Evolutionary conservation across 2,797 vertebrate species (phyloP).

Genomic region (Ctenochaetus hawaiiensis): DNA sequence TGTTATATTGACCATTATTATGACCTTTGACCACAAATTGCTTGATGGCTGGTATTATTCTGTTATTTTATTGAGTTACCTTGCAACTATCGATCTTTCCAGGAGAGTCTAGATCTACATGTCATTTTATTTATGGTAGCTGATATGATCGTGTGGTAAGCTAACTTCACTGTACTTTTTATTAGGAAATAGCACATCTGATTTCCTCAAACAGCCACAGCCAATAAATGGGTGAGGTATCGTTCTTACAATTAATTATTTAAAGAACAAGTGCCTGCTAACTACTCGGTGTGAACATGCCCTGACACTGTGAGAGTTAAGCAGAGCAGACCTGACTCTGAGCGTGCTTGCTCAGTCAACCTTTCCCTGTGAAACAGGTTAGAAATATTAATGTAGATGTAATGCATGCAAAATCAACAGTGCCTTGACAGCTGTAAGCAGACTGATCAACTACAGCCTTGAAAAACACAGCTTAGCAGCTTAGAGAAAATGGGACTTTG

Average conservation of each 20-base stretch:
- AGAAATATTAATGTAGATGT: constrained; percentile 53
- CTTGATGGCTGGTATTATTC: neutral
- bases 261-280: constrained; percentile 12
- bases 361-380: constrained; percentile 34
- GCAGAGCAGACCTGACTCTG: neutral
- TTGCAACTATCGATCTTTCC: neutral
- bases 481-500: constrained; percentile 53
- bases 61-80: neutral
- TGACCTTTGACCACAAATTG: constrained; percentile 3
- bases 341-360: constrained; percentile 36
- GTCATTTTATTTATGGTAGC: neutral
- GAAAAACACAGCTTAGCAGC: constrained; percentile 58
- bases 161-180: neutral
- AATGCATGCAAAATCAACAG: constrained; percentile 48
- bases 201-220: neutral
- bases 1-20: too few species aligned
- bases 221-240: constrained; percentile 1
- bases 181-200: neutral
- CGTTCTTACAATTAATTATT: constrained; percentile 9
- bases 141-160: neutral
- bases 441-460: constrained; percentile 52
- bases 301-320: constrained; percentile 13
- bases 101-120: neutral
- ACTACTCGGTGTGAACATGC: constrained; percentile 4
- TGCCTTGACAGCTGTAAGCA: constrained; percentile 46